phyloP scores from a whole-genome alignment of 2,888 invertebrate species.

The Serrognathus titanus region DNA sequence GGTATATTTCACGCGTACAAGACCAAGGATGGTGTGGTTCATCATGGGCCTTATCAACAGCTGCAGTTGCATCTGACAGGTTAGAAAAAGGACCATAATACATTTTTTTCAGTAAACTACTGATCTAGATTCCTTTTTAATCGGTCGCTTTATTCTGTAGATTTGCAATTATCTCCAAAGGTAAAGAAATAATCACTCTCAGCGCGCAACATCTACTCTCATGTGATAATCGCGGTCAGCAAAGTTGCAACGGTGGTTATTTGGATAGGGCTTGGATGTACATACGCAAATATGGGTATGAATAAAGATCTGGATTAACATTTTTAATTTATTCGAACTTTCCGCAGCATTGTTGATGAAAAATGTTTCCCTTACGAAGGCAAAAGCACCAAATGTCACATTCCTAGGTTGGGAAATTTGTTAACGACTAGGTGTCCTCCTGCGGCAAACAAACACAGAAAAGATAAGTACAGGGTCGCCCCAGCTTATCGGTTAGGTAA shows the following conservation, averaged over 20 bases:
- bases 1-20: conserved; percentile 64
- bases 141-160: conserved; percentile 48
- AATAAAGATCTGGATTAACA: not conserved
- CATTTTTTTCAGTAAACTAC: not conserved
- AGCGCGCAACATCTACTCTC: conserved; percentile 85
- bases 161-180: conserved; percentile 81
- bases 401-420: conserved; percentile 51
- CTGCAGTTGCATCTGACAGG: conserved; percentile 76
- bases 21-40: conserved; percentile 81
- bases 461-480: conserved; percentile 65
- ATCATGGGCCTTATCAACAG: conserved; percentile 90
- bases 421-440: conserved; percentile 56
- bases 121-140: not conserved
- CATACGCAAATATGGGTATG: conserved; percentile 62
- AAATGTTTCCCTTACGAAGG: conserved; percentile 81
- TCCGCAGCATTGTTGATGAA: conserved; percentile 74
- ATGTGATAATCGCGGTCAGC: conserved; percentile 74
- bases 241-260: conserved; percentile 84
- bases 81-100: conserved; percentile 24
- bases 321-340: not conserved
- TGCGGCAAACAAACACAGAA: conserved; percentile 52
- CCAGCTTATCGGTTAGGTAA: conserved; percentile 73
- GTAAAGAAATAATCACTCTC: conserved; percentile 66
- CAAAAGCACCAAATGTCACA: conserved; percentile 60
- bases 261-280: conserved; percentile 91